Conservation (phyloP, 2,797 vertebrate species). For the Pangasius djambal region DNA sequence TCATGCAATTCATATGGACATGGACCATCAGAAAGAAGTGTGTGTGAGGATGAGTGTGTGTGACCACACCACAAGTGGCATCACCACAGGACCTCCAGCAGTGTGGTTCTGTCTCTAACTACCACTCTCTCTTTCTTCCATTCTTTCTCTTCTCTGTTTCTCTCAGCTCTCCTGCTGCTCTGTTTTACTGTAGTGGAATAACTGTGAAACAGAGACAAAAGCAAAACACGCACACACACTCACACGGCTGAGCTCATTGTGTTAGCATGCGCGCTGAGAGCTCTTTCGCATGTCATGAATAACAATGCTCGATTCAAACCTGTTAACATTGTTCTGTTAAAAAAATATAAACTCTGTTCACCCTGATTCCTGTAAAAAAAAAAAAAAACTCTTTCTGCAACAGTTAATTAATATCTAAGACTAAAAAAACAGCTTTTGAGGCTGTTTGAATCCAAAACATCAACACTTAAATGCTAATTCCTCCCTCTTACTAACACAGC, state of each 20-base stretch:
- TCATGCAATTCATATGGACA: conserved; percentile 34
- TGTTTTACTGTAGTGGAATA: conserved; percentile 44
- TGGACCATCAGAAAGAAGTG: conserved; percentile 18
- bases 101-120: conserved; percentile 42
- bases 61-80: conserved; percentile 29
- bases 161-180: conserved; percentile 42
- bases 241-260: conserved; percentile 70
- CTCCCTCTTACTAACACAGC: not conserved
- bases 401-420: conserved; percentile 2
- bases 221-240: conserved; percentile 40
- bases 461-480: not conserved
- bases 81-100: conserved; percentile 32
- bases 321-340: conserved; percentile 12
- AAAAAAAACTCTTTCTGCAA: not conserved
- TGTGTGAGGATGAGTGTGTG: conserved; percentile 23
- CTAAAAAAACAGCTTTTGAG: not conserved
- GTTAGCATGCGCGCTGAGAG: conserved; percentile 63
- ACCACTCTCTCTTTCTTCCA: conserved; percentile 36
- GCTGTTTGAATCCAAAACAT: not conserved
- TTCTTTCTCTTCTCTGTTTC: conserved; percentile 19
- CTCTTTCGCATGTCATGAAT: conserved; percentile 70
- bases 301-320: conserved; percentile 68
- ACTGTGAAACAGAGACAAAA: conserved; percentile 54
- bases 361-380: not conserved
- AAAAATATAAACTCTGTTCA: conserved; percentile 6